Evolutionary conservation across 2,888 invertebrate genomes (phyloP).

Genomic region (Habroteleia sp.): DNA sequence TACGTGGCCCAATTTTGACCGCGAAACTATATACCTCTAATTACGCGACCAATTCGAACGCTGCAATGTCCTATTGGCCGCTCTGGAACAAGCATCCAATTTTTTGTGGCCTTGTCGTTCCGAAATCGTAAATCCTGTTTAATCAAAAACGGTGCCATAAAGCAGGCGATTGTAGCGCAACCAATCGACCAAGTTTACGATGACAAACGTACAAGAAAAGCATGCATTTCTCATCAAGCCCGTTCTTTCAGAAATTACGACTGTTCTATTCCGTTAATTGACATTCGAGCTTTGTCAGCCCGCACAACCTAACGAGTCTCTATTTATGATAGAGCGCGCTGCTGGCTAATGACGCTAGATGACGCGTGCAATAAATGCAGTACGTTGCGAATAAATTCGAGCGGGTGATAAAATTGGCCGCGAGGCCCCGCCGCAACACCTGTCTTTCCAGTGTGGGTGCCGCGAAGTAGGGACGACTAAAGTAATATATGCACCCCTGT

Average conservation of each 20-base stretch:
- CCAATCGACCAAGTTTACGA: slow-evolving; percentile 44
- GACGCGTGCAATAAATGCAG: slow-evolving; percentile 58
- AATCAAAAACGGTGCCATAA: slow-evolving; percentile 42
- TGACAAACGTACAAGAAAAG: slow-evolving; percentile 42
- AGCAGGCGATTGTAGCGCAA: slow-evolving; percentile 22
- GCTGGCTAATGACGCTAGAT: slow-evolving; percentile 52
- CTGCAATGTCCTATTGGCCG: slow-evolving; percentile 5
- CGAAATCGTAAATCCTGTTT: slow-evolving; percentile 47
- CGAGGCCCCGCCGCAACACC: slow-evolving; percentile 73
- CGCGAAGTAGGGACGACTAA: slow-evolving; percentile 70
- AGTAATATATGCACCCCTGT: slow-evolving; percentile 81
- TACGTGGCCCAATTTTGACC: slow-evolving; percentile 8
- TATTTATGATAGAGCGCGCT: slow-evolving; percentile 51
- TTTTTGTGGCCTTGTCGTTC: slow-evolving; percentile 13
- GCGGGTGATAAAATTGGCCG: slow-evolving; percentile 73
- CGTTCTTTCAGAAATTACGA: slow-evolving; percentile 35
- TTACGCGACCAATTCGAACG: slow-evolving; percentile 9
- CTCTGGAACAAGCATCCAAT: slow-evolving; percentile 15
- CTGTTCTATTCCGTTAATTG: slow-evolving; percentile 53
- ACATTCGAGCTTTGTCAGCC: slow-evolving; percentile 43
- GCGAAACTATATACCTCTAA: slow-evolving; percentile 18
- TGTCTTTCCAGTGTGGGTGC: slow-evolving; percentile 78
- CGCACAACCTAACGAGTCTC: slow-evolving; percentile 51
- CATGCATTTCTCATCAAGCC: slow-evolving; percentile 28
- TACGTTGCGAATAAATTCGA: slow-evolving; percentile 68